Evolutionary conservation across 1,140 invertebrate genomes (phyloP).

Genomic region (Mercenaria mercenaria): DNA sequence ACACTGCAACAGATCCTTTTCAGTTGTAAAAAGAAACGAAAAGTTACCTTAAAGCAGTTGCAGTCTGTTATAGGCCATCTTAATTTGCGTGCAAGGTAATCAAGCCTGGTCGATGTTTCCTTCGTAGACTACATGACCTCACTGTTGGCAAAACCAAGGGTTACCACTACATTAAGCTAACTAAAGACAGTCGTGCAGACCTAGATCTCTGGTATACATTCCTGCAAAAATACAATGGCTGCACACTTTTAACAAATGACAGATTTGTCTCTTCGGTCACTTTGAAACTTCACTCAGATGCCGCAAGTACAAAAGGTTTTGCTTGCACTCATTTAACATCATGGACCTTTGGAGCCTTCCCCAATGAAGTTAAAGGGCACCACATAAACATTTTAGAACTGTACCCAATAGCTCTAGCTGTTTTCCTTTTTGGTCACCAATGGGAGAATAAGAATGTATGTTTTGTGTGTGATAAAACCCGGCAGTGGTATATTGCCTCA

Average conservation of each 20-base stretch:
- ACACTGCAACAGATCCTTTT: not conserved
- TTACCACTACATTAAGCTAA: not conserved
- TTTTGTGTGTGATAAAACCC: slow-evolving; percentile 21
- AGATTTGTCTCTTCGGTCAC: slow-evolving; percentile 12
- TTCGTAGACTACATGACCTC: slow-evolving; percentile 16
- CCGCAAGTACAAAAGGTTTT: slow-evolving; percentile 22
- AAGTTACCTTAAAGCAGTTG: slow-evolving; percentile 8
- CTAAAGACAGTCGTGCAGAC: not conserved
- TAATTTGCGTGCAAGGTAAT: too few relatives aligned
- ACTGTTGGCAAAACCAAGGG: not conserved
- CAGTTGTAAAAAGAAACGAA: not conserved
- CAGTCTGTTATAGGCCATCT: too few relatives aligned
- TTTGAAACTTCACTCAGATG: not conserved
- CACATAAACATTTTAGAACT: slow-evolving; percentile 40
- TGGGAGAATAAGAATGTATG: not conserved
- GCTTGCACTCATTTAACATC: not conserved
- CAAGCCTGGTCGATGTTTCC: not conserved
- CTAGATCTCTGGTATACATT: slow-evolving; percentile 8
- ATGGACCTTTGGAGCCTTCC: slow-evolving; percentile 4
- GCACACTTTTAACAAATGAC: not conserved
- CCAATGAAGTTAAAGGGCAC: not conserved
- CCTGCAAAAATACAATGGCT: not conserved
- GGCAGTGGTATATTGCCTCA: not conserved
- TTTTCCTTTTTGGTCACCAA: not conserved
- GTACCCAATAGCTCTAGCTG: slow-evolving; percentile 34